phyloP scores from a whole-genome alignment of 2,113 vertebrate species.

The Paedocypris sp. region DNA sequence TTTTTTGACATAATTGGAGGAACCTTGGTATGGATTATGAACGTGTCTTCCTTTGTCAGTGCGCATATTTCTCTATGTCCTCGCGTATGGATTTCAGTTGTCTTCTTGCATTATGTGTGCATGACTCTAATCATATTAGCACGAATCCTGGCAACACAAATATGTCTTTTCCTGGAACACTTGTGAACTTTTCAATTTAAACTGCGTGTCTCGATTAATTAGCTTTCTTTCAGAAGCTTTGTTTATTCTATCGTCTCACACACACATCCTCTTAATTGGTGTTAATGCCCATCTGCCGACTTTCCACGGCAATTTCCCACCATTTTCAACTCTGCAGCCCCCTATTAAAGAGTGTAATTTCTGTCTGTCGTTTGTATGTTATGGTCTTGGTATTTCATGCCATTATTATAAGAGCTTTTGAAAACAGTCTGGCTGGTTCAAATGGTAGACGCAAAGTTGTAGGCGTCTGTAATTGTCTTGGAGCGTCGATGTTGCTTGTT shows the following conservation, averaged over 20 bases:
- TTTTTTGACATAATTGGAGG: neutral
- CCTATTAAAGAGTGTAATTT: conserved; percentile 9
- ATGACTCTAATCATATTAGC: neutral
- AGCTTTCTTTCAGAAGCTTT: conserved; percentile 18
- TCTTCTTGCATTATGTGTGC: neutral
- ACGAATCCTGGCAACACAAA: neutral
- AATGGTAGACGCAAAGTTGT: neutral
- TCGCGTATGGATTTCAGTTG: neutral
- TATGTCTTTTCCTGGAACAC: neutral
- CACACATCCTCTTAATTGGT: conserved; percentile 23
- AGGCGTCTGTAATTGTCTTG: conserved; percentile 7
- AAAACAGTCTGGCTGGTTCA: conserved; percentile 17
- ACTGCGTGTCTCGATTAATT: conserved; percentile 19
- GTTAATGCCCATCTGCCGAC: conserved; percentile 26
- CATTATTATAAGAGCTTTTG: conserved; percentile 22
- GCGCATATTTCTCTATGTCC: neutral
- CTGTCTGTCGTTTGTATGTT: conserved; percentile 5
- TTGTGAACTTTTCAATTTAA: conserved; percentile 24
- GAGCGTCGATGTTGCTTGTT: neutral
- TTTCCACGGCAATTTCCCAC: conserved; percentile 21
- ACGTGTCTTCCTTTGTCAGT: neutral
- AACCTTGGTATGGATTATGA: neutral
- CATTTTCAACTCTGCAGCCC: no score
- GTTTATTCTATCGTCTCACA: conserved; percentile 27
- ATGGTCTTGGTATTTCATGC: conserved; percentile 14